Evolutionary conservation across 2,113 vertebrate species (phyloP).

Genomic region (Microcebus tavaratra): DNA sequence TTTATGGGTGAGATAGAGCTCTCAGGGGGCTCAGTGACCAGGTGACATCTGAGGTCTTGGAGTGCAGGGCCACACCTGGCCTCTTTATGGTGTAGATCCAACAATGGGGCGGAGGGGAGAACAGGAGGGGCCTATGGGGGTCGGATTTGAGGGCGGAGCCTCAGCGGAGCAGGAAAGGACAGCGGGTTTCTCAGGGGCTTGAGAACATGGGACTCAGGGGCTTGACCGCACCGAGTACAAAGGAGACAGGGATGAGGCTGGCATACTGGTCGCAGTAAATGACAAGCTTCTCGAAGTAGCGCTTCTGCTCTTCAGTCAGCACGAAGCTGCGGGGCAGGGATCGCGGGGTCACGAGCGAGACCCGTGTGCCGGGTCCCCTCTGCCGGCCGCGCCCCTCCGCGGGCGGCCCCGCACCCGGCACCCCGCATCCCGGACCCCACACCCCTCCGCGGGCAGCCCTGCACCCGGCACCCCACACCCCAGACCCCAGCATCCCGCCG

Average conservation of each 20-base stretch:
- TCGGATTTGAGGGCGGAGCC: not conserved
- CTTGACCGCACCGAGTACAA: constrained; percentile 89
- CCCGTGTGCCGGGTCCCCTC: not conserved
- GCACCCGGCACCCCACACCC: too few relatives aligned
- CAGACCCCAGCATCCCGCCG: too few relatives aligned
- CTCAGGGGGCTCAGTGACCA: not conserved
- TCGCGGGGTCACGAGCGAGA: not conserved
- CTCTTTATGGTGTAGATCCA: not conserved
- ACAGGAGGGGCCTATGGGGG: too few relatives aligned
- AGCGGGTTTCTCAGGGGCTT: not conserved
- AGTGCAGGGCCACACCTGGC: not conserved
- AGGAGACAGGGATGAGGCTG: constrained; percentile 94
- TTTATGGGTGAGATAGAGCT: not conserved
- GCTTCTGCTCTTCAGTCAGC: constrained; percentile 89
- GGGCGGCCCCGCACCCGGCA: not conserved
- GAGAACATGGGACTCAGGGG: not conserved
- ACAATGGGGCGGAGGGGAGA: not conserved
- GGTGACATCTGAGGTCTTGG: not conserved
- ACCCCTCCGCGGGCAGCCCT: not conserved
- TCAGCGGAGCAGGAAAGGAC: not conserved
- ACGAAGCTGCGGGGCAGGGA: constrained; percentile 83
- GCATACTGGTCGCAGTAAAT: constrained; percentile 96
- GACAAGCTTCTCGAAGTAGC: constrained; percentile 94
- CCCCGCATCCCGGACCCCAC: not conserved
- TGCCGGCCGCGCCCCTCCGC: accelerated